Conservation (phyloP, 53 echinoderm and acorn worm species). For the Antedon mediterranea region DNA sequence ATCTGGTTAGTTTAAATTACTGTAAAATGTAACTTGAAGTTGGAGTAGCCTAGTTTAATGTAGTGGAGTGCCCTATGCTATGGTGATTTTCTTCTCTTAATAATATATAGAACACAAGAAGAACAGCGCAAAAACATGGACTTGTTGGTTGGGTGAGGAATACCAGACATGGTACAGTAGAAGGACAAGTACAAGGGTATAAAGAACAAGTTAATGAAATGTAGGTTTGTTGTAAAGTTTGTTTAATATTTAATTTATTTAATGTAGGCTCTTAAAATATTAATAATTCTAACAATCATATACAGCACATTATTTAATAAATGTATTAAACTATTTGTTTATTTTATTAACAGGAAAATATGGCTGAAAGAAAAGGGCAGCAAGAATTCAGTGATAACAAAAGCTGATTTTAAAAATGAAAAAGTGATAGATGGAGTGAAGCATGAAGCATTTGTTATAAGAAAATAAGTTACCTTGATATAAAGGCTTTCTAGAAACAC, state of each 20-base stretch:
- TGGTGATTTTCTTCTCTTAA: neutral
- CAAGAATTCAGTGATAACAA: constrained; percentile 36
- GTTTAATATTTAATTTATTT: neutral
- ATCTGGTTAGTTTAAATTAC: no score
- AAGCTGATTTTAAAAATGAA: constrained; percentile 74
- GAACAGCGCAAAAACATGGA: constrained; percentile 36
- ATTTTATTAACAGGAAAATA: constrained; percentile 21
- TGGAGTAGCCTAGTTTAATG: no score
- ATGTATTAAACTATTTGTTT: neutral
- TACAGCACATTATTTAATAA: no score
- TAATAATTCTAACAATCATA: no score
- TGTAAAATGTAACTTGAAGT: no score
- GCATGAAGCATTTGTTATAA: constrained; percentile 40
- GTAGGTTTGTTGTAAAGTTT: constrained; percentile 13
- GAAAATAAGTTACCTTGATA: constrained; percentile 11
- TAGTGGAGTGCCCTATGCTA: no score
- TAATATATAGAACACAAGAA: constrained; percentile 35
- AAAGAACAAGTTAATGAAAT: constrained; percentile 45
- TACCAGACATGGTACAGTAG: constrained; percentile 47
- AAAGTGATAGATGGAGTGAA: constrained; percentile 30
- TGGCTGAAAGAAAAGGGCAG: constrained; percentile 47
- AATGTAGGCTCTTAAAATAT: no score
- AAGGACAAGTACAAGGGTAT: constrained; percentile 68
- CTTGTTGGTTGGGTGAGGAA: constrained; percentile 89
- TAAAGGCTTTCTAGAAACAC: no score